Evolutionary conservation across 2,888 invertebrate species (phyloP).

Genomic region (Nyleta sp.): DNA sequence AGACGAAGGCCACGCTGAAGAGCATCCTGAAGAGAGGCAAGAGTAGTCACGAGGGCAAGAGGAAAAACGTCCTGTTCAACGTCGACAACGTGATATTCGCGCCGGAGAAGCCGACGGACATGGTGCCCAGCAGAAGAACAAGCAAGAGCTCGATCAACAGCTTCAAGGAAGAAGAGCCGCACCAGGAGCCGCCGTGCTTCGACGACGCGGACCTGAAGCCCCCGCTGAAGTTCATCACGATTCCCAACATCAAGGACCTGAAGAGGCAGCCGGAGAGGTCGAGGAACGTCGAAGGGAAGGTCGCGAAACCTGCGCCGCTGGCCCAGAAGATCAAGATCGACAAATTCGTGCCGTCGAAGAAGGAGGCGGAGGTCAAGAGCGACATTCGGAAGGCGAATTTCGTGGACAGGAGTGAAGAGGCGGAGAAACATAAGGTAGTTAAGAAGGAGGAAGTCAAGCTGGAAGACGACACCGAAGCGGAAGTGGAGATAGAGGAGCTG

Average conservation of each 20-base stretch:
- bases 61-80: slow-evolving; percentile 79
- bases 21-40: slow-evolving; percentile 76
- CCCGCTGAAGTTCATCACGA: slow-evolving; percentile 76
- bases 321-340: slow-evolving; percentile 72
- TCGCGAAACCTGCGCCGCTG: slow-evolving; percentile 64
- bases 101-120: slow-evolving; percentile 76
- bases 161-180: slow-evolving; percentile 60
- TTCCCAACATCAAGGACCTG: slow-evolving; percentile 79
- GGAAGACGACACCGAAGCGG: slow-evolving; percentile 71
- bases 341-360: slow-evolving; percentile 69
- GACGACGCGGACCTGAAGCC: slow-evolving; percentile 51
- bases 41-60: slow-evolving; percentile 68
- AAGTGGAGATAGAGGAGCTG: slow-evolving; percentile 73
- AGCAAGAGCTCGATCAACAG: slow-evolving; percentile 67
- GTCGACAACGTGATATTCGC: slow-evolving; percentile 80
- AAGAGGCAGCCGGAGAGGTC: slow-evolving; percentile 65
- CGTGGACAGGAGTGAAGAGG: not conserved
- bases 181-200: slow-evolving; percentile 43
- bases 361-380: slow-evolving; percentile 49
- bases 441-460: slow-evolving; percentile 53
- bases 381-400: slow-evolving; percentile 1
- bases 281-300: slow-evolving; percentile 70
- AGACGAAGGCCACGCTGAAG: slow-evolving; percentile 77
- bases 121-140: slow-evolving; percentile 60
- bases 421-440: slow-evolving; percentile 14